Conservation (phyloP, 2,888 invertebrate species). For the Chalcis sispes region DNA sequence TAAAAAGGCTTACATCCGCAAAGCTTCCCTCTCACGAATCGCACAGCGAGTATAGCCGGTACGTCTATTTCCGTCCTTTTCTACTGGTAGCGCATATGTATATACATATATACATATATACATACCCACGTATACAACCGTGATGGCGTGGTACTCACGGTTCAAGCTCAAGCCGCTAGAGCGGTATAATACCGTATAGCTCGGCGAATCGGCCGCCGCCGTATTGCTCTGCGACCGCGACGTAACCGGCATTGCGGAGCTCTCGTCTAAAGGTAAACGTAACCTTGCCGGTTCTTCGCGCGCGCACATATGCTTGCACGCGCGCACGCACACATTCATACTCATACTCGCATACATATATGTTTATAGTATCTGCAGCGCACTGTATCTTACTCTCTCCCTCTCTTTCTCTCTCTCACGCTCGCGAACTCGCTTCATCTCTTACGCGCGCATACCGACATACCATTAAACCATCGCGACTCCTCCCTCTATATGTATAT, state of each 20-base stretch:
- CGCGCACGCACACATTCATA: neutral
- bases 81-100: too few relatives aligned
- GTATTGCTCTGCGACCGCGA: slow-evolving; percentile 48
- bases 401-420: neutral
- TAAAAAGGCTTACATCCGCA: too few relatives aligned
- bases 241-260: slow-evolving; percentile 64
- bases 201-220: neutral
- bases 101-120: too few relatives aligned
- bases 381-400: too few relatives aligned
- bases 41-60: too few relatives aligned
- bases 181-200: neutral
- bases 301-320: neutral
- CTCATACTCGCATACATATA: neutral
- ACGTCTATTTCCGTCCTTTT: too few relatives aligned
- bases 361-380: too few relatives aligned
- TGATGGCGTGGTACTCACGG: too few relatives aligned
- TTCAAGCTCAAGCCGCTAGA: neutral
- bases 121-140: too few relatives aligned
- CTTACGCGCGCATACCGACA: slow-evolving; percentile 25
- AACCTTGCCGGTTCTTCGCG: too few relatives aligned
- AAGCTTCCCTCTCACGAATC: too few relatives aligned
- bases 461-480: neutral
- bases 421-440: neutral
- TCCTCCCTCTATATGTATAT: neutral
- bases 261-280: slow-evolving; percentile 60